Conservation (phyloP, 2,113 vertebrate species). For the Cheilinus undulatus region DNA sequence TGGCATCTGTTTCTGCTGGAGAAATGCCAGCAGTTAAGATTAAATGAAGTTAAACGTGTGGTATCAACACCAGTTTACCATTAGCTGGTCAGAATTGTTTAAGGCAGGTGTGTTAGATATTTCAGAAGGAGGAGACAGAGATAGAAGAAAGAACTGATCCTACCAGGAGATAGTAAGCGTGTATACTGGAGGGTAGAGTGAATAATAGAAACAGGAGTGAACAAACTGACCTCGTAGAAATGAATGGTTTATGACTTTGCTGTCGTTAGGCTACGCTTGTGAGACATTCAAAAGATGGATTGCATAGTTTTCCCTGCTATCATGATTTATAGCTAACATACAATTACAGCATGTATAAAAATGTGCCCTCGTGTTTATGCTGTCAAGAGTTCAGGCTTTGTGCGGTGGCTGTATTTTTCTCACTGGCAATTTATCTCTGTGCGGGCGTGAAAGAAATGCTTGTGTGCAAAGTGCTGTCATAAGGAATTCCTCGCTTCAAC, state of each 20-base stretch:
- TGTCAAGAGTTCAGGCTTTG: conserved; percentile 65
- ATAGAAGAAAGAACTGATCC: not conserved
- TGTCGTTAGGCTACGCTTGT: conserved; percentile 47
- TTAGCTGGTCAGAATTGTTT: not conserved
- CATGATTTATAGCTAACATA: conserved; percentile 58
- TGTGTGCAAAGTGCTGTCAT: conserved; percentile 65
- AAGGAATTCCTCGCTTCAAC: conserved; percentile 62
- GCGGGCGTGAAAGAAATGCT: conserved; percentile 52
- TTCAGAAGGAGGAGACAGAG: not conserved
- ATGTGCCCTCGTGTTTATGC: conserved; percentile 60
- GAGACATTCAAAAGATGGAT: conserved; percentile 51
- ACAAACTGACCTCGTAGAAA: conserved; percentile 25
- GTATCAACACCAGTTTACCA: too few relatives aligned
- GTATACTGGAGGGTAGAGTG: conserved; percentile 11
- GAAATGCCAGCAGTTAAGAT: too few relatives aligned
- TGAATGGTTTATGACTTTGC: conserved; percentile 41
- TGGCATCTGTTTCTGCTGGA: too few relatives aligned
- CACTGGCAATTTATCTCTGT: conserved; percentile 63
- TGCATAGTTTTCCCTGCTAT: conserved; percentile 12
- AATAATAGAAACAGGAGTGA: conserved; percentile 20
- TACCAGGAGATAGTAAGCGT: conserved; percentile 10
- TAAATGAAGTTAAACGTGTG: too few relatives aligned
- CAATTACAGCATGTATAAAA: conserved; percentile 63
- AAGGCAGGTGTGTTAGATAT: conserved; percentile 20
- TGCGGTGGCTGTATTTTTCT: conserved; percentile 46